A percentile compares a stretch with the other conserved stretches of the same genome.
Evolutionary conservation across 1,140 invertebrate genomes (phyloP).

Genomic region (Anoplophora glabripennis): DNA sequence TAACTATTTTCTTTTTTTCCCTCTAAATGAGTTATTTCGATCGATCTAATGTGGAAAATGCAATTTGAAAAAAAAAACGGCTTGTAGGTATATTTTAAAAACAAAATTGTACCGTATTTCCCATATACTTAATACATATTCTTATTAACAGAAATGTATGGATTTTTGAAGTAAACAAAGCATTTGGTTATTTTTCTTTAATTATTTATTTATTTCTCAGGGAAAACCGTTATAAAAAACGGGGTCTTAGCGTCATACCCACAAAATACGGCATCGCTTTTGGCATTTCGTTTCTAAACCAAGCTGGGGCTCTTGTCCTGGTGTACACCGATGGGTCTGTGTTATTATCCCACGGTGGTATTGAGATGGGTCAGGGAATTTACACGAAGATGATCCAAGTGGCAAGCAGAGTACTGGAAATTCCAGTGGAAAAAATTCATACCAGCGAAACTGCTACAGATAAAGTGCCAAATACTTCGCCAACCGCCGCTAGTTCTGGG

Average conservation of each 20-base stretch:
- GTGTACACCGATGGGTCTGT: conserved; percentile 92
- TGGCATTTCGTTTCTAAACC: conserved; percentile 77
- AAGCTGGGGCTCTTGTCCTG: conserved; percentile 84
- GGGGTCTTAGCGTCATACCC: conserved; percentile 82
- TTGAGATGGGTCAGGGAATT: conserved; percentile 95
- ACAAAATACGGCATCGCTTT: conserved; percentile 91
- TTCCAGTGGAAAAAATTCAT: conserved; percentile 76
- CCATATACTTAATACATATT: too few species aligned
- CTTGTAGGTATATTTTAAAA: too few species aligned
- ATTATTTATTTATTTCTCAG: conserved; percentile 45
- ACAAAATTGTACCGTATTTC: too few species aligned
- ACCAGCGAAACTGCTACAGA: conserved; percentile 88
- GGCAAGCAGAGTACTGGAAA: conserved; percentile 69
- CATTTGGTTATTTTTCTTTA: too few species aligned
- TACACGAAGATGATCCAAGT: conserved; percentile 95
- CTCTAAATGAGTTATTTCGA: too few species aligned
- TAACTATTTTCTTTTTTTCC: too few species aligned
- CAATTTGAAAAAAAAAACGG: too few species aligned
- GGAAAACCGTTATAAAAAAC: conserved; percentile 81
- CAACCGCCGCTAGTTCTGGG: conserved; percentile 87
- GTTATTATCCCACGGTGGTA: conserved; percentile 85
- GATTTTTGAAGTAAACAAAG: too few species aligned
- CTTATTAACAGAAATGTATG: too few species aligned
- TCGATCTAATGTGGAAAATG: too few species aligned
- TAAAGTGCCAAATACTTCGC: conserved; percentile 91